Conservation (phyloP, 2,113 vertebrate species). For the Sinocyclocheilus anshuiensis region DNA sequence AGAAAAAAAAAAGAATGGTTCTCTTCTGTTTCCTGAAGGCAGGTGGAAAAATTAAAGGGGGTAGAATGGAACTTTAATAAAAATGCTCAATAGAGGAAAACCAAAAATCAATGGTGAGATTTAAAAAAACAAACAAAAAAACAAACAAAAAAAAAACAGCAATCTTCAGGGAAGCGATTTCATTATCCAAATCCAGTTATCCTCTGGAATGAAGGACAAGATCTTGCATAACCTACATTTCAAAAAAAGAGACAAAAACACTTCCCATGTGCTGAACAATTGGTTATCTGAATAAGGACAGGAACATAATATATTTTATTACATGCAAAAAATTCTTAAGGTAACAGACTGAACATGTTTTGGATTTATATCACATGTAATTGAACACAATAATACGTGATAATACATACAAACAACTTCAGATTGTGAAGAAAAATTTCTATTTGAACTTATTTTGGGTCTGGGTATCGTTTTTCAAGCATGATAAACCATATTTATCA, state of each 20-base stretch:
- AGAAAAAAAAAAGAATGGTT: conserved; percentile 63
- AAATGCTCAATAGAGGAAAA: conserved; percentile 23
- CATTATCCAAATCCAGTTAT: conserved; percentile 82
- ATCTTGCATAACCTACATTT: conserved; percentile 83
- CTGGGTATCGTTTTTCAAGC: too few relatives aligned
- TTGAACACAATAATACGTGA: neutral
- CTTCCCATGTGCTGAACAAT: conserved; percentile 68
- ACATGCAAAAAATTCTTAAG: neutral
- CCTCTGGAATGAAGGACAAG: conserved; percentile 74
- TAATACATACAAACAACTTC: neutral
- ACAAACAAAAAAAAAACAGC: conserved; percentile 63
- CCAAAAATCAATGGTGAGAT: conserved; percentile 40
- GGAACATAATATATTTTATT: neutral
- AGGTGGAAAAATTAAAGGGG: conserved; percentile 45
- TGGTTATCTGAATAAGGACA: conserved; percentile 49
- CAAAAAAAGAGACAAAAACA: conserved; percentile 72
- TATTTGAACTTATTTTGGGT: neutral
- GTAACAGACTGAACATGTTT: conserved; percentile 17
- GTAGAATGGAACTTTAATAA: conserved; percentile 66
- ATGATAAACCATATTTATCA: neutral
- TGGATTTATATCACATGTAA: neutral
- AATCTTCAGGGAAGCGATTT: conserved; percentile 82
- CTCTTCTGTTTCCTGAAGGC: conserved; percentile 57
- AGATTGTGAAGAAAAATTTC: neutral
- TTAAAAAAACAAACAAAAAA: too few relatives aligned